Base-by-base conservation (phyloP, 2,113 vertebrate genomes). In the Hemichromis elongatus region DNA sequence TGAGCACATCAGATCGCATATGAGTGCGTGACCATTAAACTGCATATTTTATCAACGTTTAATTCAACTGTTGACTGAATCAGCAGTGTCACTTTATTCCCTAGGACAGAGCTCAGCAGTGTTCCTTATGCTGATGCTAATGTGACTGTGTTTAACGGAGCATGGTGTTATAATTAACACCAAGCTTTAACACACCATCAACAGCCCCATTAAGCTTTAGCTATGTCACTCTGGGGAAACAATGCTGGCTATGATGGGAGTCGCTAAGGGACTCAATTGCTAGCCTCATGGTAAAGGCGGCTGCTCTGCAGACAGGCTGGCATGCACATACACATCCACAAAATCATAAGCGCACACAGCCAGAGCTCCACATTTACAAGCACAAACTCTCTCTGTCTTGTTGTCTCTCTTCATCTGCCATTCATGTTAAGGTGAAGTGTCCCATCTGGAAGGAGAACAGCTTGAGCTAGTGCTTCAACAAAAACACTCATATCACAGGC, bases 111-210 rank as follows among this genome's bases (percentile, higher is more conserved):
- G 77, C 83, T 79, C 53, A 82, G 82, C 56, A 24, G 70, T 40
- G 59, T 82, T 28, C 80, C 89, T 81, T 54, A 33, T 82, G 86
- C 86, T 82, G 79, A 91, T 59, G 83, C 50, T 83, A 92, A 92
- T 90, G 90, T 92, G 89, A 86, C 77, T 81, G 86, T 87, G 94
- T 82, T 81, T 92, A 92, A 92, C 63, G n/a, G 82, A 86, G 90
- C 93, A 59, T 89, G 85, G 83, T 55, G 86, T 90, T 91, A 91
- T 93, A 95, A 93, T 95, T 94, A 95, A 94, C 91, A 92, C 92
- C 54, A 6, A 66, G 87, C 92, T 89, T 92, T 92, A 90, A 86
- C 89, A 91, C 92, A 86, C 86, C 80, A 93, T 93, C 92, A 92
- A 70, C 83, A 85, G 90, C 84, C 89, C 83, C 86, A 92, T 94